A percentile compares a stretch with the other conserved stretches of the same genome.
These are phyloP conservation scores for Callipepla californica DNA, from an alignment of 2,113 vertebrate species.

Conservation along the genomic window DNA sequence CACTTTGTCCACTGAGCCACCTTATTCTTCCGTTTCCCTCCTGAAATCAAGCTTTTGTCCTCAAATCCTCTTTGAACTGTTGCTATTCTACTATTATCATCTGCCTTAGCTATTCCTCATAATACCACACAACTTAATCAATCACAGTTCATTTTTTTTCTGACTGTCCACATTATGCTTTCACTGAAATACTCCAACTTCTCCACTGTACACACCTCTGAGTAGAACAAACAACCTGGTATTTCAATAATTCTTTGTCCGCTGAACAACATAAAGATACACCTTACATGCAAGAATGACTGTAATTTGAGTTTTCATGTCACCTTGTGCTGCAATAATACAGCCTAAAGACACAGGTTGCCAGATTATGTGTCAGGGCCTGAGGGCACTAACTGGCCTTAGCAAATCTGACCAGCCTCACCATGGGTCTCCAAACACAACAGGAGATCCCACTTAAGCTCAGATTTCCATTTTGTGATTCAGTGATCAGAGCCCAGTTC, in stretches of 20 bases:
- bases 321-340: background rate
- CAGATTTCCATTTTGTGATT: too few relatives aligned
- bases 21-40: background rate
- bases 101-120: background rate
- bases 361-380: accelerated
- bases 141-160: background rate
- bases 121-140: background rate
- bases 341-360: background rate
- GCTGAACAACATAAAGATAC: background rate
- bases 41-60: background rate
- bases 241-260: background rate
- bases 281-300: background rate
- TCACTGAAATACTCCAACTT: background rate
- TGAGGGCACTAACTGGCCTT: background rate
- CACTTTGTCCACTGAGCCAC: background rate
- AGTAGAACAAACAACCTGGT: background rate
- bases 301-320: background rate
- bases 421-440: accelerated
- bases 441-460: background rate
- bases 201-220: background rate
- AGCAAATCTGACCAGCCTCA: background rate
- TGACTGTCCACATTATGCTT: background rate
- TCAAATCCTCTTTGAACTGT: background rate
- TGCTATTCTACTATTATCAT: background rate
- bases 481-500: background rate